These are phyloP conservation scores for Lytechinus pictus DNA, from an alignment of 35 echinoderm and acorn worm genomes.

Conservation along the genomic window DNA sequence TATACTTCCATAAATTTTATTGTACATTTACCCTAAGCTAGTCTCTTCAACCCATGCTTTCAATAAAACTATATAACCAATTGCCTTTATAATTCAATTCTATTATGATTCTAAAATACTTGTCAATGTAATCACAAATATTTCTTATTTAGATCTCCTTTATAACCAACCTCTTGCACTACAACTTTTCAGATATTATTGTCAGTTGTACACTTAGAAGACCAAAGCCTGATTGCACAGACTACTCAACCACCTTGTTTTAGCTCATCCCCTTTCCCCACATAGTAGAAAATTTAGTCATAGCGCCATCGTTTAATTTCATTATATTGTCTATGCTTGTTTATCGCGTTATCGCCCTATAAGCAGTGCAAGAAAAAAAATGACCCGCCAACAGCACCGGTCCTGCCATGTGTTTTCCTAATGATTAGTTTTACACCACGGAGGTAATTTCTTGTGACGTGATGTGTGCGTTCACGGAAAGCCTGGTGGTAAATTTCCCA, in stretches of 20 bases:
- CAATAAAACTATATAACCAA: no score
- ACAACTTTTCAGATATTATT: no score
- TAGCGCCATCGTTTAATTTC: slow-evolving; percentile 25
- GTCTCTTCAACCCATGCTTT: no score
- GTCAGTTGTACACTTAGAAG: no score
- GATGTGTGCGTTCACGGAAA: not conserved
- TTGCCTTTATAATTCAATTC: no score
- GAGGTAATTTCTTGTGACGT: slow-evolving; percentile 16
- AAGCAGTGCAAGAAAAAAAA: slow-evolving; percentile 39
- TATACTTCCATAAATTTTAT: no score
- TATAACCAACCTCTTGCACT: no score
- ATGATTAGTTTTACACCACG: not conserved
- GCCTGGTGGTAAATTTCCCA: not conserved
- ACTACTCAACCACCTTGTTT: not conserved
- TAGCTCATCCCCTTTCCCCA: not conserved
- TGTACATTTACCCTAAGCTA: no score
- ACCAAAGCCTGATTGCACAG: not conserved
- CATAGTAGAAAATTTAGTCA: not conserved
- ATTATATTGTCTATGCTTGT: slow-evolving; percentile 48
- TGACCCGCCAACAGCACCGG: slow-evolving; percentile 18
- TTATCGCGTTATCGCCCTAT: slow-evolving; percentile 33
- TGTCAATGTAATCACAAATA: no score
- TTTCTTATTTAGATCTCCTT: no score
- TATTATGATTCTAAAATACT: no score
- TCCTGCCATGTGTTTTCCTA: slow-evolving; percentile 20